Evolutionary conservation across 1,140 invertebrate genomes (phyloP).

Genomic region (Pseudomyrmex pallidus): DNA sequence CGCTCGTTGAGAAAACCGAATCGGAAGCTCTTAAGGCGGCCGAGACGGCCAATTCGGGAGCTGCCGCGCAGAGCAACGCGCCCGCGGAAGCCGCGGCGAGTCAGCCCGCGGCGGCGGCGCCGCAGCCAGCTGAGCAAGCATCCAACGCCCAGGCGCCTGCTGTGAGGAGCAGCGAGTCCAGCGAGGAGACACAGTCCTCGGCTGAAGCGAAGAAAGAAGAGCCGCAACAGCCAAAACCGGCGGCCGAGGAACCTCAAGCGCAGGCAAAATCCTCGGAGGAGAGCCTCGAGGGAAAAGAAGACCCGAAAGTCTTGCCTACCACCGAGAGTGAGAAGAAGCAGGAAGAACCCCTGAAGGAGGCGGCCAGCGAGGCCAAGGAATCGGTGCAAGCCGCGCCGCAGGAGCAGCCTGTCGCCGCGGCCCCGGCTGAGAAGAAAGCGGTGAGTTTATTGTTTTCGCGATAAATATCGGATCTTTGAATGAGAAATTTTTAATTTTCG

Average conservation of each 20-base stretch:
- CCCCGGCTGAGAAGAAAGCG: conserved; percentile 65
- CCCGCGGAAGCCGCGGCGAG: not conserved
- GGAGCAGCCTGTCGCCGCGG: conserved; percentile 17
- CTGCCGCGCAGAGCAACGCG: not conserved
- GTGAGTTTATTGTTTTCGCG: conserved; percentile 11
- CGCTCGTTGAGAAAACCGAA: conserved; percentile 57
- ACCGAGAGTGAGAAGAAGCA: conserved; percentile 42
- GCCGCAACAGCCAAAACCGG: conserved; percentile 22
- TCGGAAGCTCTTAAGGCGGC: conserved; percentile 15
- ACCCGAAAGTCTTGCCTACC: conserved; percentile 4
- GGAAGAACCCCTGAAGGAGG: conserved; percentile 69
- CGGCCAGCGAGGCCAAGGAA: conserved; percentile 64
- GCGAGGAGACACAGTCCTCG: conserved; percentile 36
- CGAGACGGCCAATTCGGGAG: not conserved
- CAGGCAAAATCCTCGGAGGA: conserved; percentile 44
- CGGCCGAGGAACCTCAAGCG: not conserved
- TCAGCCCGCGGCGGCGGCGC: not conserved
- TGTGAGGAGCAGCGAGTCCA: conserved; percentile 17
- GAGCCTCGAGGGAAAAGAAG: conserved; percentile 56
- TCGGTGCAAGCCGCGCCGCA: conserved; percentile 49
- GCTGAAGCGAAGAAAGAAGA: conserved; percentile 70
- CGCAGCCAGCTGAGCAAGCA: conserved; percentile 8
- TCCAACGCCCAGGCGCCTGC: not conserved
- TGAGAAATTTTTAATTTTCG: not conserved
- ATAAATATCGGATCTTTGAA: not conserved